A percentile compares a stretch with the other conserved stretches of the same genome.
Evolutionary conservation across 2,888 invertebrate genomes (phyloP).

Genomic region (Ophion ellenae): DNA sequence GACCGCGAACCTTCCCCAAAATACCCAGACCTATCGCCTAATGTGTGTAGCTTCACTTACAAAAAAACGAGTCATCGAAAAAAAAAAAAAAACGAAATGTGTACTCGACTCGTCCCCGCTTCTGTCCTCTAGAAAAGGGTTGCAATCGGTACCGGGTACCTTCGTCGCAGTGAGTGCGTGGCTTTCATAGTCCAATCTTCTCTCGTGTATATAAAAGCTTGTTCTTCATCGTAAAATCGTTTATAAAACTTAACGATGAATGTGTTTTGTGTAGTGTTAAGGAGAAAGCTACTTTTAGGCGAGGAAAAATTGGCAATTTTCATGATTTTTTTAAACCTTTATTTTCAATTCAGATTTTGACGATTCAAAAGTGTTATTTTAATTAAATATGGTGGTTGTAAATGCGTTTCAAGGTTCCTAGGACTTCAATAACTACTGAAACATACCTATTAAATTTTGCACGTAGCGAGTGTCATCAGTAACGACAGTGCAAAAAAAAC

Average conservation of each 20-base stretch:
- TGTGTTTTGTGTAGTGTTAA: too few species aligned
- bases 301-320: too few species aligned
- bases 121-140: slow-evolving; percentile 45
- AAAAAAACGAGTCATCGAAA: slow-evolving; percentile 18
- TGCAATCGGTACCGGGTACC: slow-evolving; percentile 48
- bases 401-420: too few species aligned
- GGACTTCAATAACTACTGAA: too few species aligned
- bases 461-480: too few species aligned
- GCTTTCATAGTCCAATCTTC: background rate
- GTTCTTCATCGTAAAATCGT: background rate
- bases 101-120: slow-evolving; percentile 45
- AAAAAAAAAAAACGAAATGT: slow-evolving; percentile 23
- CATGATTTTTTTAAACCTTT: too few species aligned
- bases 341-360: too few species aligned
- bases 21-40: slow-evolving; percentile 56
- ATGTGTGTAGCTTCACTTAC: slow-evolving; percentile 51
- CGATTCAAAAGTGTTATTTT: too few species aligned
- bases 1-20: slow-evolving; percentile 68
- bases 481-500: too few species aligned
- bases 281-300: too few species aligned
- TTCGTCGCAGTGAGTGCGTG: background rate
- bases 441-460: too few species aligned
- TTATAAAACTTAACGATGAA: background rate
- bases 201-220: background rate
- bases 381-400: too few species aligned